These are phyloP conservation scores for Clarias gariepinus DNA, from an alignment of 2,113 vertebrate species.

Conservation along the genomic window DNA sequence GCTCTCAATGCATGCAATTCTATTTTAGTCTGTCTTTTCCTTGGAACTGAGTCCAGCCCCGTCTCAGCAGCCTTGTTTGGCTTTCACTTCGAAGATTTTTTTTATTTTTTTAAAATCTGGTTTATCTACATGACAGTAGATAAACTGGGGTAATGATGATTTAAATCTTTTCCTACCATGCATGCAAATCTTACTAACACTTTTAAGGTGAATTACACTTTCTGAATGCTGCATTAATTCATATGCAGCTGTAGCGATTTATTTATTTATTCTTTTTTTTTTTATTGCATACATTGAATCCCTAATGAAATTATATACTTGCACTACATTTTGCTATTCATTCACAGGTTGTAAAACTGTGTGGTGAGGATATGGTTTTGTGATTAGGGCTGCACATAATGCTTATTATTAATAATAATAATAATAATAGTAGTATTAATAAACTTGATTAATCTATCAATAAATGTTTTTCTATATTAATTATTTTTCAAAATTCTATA, in stretches of 20 bases:
- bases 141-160: neutral
- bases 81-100: slow-evolving; percentile 51
- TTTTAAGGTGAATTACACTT: too few species aligned
- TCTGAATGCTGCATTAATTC: slow-evolving; percentile 4
- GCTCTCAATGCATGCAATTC: slow-evolving; percentile 61
- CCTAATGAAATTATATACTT: slow-evolving; percentile 62
- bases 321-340: slow-evolving; percentile 49
- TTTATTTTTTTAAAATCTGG: slow-evolving; percentile 22
- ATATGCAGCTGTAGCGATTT: neutral
- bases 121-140: slow-evolving; percentile 46
- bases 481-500: too few species aligned
- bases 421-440: too few species aligned
- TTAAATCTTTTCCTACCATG: neutral
- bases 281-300: slow-evolving; percentile 34
- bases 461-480: too few species aligned
- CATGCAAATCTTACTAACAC: too few species aligned
- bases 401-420: too few species aligned
- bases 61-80: slow-evolving; percentile 61
- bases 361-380: too few species aligned
- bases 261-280: slow-evolving; percentile 41
- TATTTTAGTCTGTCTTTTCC: slow-evolving; percentile 60
- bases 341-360: too few species aligned
- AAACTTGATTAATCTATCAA: slow-evolving; percentile 44
- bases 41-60: slow-evolving; percentile 60
- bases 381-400: too few species aligned